These are phyloP conservation scores for Eurystomus glaucurus DNA, from an alignment of 2,797 vertebrate genomes.

Conservation along the genomic window DNA sequence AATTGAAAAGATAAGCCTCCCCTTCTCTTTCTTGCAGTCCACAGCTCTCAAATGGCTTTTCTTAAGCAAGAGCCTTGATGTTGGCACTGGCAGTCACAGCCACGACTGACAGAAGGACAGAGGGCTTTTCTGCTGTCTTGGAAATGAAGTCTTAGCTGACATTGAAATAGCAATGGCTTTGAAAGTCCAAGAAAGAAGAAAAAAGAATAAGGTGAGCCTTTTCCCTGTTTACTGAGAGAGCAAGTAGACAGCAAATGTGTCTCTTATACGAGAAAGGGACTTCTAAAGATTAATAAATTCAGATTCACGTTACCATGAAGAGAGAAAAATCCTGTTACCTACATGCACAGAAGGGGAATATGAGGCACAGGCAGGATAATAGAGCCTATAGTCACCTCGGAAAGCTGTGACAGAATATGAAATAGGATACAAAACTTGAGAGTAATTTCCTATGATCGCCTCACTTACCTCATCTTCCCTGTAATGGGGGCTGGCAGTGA, in stretches of 20 bases:
- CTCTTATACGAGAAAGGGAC: background rate
- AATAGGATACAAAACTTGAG: background rate
- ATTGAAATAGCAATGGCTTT: background rate
- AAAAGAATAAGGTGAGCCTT: background rate
- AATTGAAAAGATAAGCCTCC: background rate
- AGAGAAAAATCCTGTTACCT: background rate
- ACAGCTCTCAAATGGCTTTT: background rate
- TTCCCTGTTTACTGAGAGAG: background rate
- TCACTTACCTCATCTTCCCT: background rate
- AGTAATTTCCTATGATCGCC: background rate
- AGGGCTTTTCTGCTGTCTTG: background rate
- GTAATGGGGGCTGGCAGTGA: background rate
- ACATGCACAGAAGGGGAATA: background rate
- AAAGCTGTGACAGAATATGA: slow-evolving; percentile 1
- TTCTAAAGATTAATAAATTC: slow-evolving; percentile 38
- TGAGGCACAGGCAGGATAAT: background rate
- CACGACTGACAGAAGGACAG: background rate
- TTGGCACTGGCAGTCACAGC: background rate
- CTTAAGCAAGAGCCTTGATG: background rate
- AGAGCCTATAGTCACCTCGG: background rate
- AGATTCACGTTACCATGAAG: background rate
- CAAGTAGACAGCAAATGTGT: background rate
- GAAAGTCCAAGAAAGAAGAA: background rate
- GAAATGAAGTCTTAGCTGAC: background rate
- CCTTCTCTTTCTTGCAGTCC: background rate